Conservation (phyloP, 2,113 vertebrate species). For the Myiopsitta monachus region DNA sequence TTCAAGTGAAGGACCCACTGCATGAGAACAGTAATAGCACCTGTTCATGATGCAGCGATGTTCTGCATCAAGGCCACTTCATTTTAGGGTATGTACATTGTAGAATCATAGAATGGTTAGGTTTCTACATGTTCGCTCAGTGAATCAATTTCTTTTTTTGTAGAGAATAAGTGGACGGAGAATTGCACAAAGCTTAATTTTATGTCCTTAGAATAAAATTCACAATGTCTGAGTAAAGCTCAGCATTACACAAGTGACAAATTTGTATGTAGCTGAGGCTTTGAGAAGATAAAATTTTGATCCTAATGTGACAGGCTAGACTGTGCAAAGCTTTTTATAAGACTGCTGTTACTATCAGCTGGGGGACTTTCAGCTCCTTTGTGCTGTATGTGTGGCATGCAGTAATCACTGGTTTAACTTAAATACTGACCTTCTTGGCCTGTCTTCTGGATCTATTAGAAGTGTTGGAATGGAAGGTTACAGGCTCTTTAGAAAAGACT, state of each 20-base stretch:
- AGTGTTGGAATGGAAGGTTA: neutral
- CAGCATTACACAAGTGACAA: neutral
- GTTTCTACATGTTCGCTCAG: neutral
- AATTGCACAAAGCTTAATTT: neutral
- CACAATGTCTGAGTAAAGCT: neutral
- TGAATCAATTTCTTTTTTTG: neutral
- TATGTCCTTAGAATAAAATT: neutral
- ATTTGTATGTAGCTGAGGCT: neutral
- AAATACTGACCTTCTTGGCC: neutral
- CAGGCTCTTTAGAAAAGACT: too few species aligned
- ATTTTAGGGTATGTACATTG: neutral
- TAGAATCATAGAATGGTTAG: neutral
- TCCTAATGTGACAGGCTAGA: neutral
- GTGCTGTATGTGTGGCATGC: neutral
- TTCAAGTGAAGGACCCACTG: neutral
- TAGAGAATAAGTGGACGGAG: neutral
- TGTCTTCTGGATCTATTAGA: neutral
- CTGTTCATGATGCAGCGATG: neutral
- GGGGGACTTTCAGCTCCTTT: neutral
- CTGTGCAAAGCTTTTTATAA: neutral
- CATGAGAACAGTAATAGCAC: neutral
- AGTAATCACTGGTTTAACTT: neutral
- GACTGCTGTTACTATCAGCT: neutral
- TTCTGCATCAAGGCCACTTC: neutral
- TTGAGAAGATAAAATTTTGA: neutral